Base-by-base conservation (phyloP, 2,888 invertebrate species). In the Rotaria macrura region DNA sequence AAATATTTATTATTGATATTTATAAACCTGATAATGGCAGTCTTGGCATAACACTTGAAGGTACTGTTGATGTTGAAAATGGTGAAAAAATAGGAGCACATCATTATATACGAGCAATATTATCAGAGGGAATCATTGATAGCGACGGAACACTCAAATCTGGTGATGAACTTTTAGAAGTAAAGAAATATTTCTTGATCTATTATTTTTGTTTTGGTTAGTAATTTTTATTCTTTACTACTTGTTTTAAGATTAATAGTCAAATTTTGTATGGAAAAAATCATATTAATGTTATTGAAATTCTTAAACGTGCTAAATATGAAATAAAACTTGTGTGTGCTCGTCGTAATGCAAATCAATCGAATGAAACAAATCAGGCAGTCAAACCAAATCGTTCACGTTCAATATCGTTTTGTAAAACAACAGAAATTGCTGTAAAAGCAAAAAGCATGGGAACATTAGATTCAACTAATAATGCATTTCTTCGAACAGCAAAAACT, bases 31-130 rank as follows among this genome's bases (percentile, higher is more conserved):
- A 94, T 89, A 95, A 95, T 74, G 96, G 96, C 83, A 98, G 98
- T 5, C 93, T 99, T 85, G 98, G 98, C 55, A 97, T 99, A 89
- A 97, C 96, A 84, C 92, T 98, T 87, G 97, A 98, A 91, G 98
- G 99, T 85, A 99, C 99, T 0, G 98, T 97, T 74, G 99, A 99
- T 91, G 97, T 99, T 85, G 95, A 95, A 88, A 90, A 90, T 87
- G 98, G 98, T 0, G 93, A 95, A 86, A 98, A 99, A 92, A 96
- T 97, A 79, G 93, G 97, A 87, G 98, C 99, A 5, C 99, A 99
- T 92, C 99, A 98, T 92, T 98, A 97, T 91, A 97, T 99, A 89
- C 94, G 98, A 88, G 96, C 96, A 85, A 96, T 99, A 89, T 92
- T 98, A 89, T 94, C 95, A 25, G 96, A 97, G 91, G 98, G 99